Evolutionary conservation across 2,888 invertebrate species (phyloP), one percentile per base, ranked within the genome.

Genomic region (Volucella zonaria): DNA sequence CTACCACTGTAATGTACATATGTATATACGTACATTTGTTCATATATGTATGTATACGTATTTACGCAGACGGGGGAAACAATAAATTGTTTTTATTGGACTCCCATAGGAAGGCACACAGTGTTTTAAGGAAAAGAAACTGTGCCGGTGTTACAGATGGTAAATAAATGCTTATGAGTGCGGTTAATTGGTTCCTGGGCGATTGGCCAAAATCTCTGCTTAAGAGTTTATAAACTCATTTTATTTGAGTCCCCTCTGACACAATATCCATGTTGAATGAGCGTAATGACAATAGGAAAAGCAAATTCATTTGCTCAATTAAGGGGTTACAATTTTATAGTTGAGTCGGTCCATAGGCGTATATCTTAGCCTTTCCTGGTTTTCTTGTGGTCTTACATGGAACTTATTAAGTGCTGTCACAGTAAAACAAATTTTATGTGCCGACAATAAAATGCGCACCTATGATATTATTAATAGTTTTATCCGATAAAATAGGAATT

Each of bases 41-140:
- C 31, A 31, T 42, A 2, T 23, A 2, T 23, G 23, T 23, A 23
- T 23, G 23, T 4, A 31, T 31, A 31, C 31, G 31, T 31, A 31
- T 31, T 31, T 31, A 31, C 45, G 43, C 38, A 43, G 31, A 40
- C 64, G 64, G 59, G 81, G 85, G 81, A 68, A 73, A 74, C 47
- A 77, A 66, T 85, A 68, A 79, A 82, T 82, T 78, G 82, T 82
- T 82, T 82, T 82, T 79, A 78, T 82, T 74, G 68, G 74, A 74
- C 73, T 82, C 82, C 73, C 78, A 78, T 74, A 82, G 78, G 82
- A 70, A 78, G 77, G 79, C 74, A 78, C 74, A 78, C n/a, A 75
- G 52, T 23, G 78, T 56, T 80, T 56, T 52, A 76, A 67, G 71
- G 66, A 68, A 66, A 73, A 73, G 76, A 56, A 76, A 70, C 75